Percentiles rank a stretch among this genome's conserved stretches.
Conservation (phyloP, 2,797 vertebrate genomes). For the Semaprochilodus insignis region DNA sequence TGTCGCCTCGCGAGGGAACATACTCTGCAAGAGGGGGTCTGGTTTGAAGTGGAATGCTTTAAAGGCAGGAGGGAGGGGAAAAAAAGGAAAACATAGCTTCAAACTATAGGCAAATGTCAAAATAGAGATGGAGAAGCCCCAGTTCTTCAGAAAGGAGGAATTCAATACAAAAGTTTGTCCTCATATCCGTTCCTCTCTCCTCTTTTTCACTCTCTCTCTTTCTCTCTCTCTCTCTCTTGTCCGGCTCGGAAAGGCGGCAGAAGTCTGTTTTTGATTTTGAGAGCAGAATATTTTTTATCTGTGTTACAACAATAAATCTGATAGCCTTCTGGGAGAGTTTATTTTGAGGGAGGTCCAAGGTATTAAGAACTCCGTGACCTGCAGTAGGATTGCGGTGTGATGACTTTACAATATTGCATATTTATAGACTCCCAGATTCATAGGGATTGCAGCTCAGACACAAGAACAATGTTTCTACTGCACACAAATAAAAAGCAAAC, state of each 20-base stretch:
- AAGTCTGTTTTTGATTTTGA: constrained; percentile 50
- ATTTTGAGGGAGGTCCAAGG: constrained; percentile 52
- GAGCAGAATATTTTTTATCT: constrained; percentile 43
- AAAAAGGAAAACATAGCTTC: constrained; percentile 22
- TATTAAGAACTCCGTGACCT: constrained; percentile 53
- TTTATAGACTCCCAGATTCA: constrained; percentile 39
- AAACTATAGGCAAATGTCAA: constrained; percentile 71
- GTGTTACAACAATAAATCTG: constrained; percentile 52
- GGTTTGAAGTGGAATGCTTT: constrained; percentile 76
- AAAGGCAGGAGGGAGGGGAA: neutral
- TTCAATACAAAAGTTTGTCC: constrained; percentile 67
- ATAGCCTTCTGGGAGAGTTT: constrained; percentile 49
- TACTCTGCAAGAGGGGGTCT: constrained; percentile 69
- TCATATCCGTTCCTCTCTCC: constrained; percentile 63
- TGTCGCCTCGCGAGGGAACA: constrained; percentile 68
- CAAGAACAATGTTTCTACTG: constrained; percentile 23
- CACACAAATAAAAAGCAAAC: constrained; percentile 3
- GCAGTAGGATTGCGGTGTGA: constrained; percentile 35
- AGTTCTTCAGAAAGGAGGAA: constrained; percentile 70
- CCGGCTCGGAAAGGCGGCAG: constrained; percentile 21
- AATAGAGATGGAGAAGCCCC: constrained; percentile 69
- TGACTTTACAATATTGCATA: constrained; percentile 53
- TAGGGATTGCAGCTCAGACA: constrained; percentile 12
- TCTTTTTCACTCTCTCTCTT: neutral
- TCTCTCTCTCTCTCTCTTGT: constrained; percentile 10